A percentile compares a stretch with the other conserved stretches of the same genome.
Evolutionary conservation across 1,140 invertebrate species (phyloP).

Genomic region (Muscidifurax raptorellus): DNA sequence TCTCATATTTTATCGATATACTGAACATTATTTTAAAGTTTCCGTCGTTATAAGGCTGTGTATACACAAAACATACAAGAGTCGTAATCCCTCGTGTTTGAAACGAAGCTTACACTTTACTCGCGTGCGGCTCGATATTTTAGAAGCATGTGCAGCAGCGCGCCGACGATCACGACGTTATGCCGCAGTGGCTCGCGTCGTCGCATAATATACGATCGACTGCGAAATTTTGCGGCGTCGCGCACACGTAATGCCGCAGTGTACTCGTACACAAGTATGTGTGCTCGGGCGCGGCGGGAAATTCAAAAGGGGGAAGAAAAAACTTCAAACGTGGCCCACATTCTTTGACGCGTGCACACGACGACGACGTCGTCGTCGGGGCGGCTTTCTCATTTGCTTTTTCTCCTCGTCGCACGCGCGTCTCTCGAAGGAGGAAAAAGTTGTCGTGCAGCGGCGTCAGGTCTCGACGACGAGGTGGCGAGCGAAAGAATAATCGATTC

Average conservation of each 20-base stretch:
- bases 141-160: background rate
- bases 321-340: slow-evolving; percentile 44
- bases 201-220: slow-evolving; percentile 39
- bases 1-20: background rate
- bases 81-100: background rate
- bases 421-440: slow-evolving; percentile 6
- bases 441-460: background rate
- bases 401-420: background rate
- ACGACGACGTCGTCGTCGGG: background rate
- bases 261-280: background rate
- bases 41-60: no score
- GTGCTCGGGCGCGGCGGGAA: background rate
- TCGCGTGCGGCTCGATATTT: background rate
- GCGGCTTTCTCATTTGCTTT: slow-evolving; percentile 9
- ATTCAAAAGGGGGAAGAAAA: slow-evolving; percentile 1
- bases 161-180: background rate
- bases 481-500: slow-evolving; percentile 32
- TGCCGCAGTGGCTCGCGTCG: slow-evolving; percentile 43
- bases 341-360: slow-evolving; percentile 35
- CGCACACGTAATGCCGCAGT: slow-evolving; percentile 21
- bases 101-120: background rate
- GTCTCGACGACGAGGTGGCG: background rate
- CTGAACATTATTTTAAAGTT: no score
- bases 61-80: no score
- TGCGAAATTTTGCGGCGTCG: slow-evolving; percentile 42